phyloP scores from a whole-genome alignment of 2,113 vertebrate species.

The Misgurnus anguillicaudatus region DNA sequence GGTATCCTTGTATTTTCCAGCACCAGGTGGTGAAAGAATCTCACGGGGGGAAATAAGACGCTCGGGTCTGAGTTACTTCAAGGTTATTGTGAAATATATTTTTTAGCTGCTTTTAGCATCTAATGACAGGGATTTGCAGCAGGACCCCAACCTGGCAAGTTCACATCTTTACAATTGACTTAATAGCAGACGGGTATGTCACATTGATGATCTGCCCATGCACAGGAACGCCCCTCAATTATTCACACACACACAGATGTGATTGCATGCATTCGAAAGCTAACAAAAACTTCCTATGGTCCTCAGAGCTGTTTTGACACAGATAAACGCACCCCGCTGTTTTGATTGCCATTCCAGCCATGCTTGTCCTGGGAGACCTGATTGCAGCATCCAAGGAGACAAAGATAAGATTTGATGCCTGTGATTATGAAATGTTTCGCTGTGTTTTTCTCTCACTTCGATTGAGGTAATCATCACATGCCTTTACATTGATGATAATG shows the following conservation, averaged over 20 bases:
- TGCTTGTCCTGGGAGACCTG: background rate
- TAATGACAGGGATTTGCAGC: slow-evolving; percentile 32
- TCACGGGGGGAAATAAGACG: background rate
- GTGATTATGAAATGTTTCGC: background rate
- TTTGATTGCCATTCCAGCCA: slow-evolving; percentile 41
- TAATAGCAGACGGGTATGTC: slow-evolving; percentile 35
- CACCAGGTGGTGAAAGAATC: no score
- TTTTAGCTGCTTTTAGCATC: slow-evolving; percentile 21
- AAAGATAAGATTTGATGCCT: background rate
- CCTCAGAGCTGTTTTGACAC: slow-evolving; percentile 20
- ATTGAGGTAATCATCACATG: background rate
- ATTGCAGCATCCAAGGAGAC: slow-evolving; percentile 16
- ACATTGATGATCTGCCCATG: slow-evolving; percentile 31
- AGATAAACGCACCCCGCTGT: slow-evolving; percentile 21
- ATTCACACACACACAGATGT: slow-evolving; percentile 10
- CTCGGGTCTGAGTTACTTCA: background rate
- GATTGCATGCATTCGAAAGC: background rate
- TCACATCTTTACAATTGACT: slow-evolving; percentile 2
- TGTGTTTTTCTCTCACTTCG: background rate
- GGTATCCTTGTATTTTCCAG: no score
- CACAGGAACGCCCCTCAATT: background rate
- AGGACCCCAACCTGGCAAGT: background rate
- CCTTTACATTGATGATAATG: background rate
- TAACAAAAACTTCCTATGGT: background rate
- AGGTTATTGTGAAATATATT: slow-evolving; percentile 25